These are phyloP conservation scores for Amazona vittata DNA, from an alignment of 2,113 vertebrate genomes.

Conservation along the genomic window DNA sequence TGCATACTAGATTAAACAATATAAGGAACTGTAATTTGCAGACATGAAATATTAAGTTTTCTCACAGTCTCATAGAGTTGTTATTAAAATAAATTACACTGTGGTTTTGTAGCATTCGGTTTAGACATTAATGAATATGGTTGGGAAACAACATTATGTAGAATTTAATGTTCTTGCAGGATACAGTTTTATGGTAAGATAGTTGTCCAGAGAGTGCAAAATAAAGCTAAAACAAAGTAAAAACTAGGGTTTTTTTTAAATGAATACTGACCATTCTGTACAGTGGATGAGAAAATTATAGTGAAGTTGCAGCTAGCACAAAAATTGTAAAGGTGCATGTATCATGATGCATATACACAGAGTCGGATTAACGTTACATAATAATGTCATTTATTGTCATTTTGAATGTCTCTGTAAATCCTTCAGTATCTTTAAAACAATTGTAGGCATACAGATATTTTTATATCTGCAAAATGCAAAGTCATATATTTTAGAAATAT, in stretches of 20 bases:
- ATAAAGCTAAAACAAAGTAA: not conserved
- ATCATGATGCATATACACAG: not conserved
- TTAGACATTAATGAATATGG: not conserved
- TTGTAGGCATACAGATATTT: not conserved
- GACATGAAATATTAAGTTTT: not conserved
- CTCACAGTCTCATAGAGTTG: not conserved
- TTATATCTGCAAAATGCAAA: not conserved
- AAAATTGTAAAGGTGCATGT: not conserved
- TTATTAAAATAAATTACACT: not conserved
- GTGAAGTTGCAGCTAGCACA: not conserved
- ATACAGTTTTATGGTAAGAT: not conserved
- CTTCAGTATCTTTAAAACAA: not conserved
- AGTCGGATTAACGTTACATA: not conserved
- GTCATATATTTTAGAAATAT: not conserved
- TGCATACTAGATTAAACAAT: not conserved
- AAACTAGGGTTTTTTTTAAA: rapidly evolving
- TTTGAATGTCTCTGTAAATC: not conserved
- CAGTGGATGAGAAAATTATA: not conserved
- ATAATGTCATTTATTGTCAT: not conserved
- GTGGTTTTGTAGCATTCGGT: not conserved
- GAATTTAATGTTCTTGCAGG: not conserved
- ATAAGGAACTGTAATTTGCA: not conserved
- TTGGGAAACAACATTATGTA: not conserved
- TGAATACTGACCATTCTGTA: not conserved
- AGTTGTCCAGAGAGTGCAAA: not conserved